Percentiles rank a stretch among this genome's conserved stretches.
phyloP scores from a whole-genome alignment of 2,888 invertebrate genomes.

The Caenorhabditis sp. region DNA sequence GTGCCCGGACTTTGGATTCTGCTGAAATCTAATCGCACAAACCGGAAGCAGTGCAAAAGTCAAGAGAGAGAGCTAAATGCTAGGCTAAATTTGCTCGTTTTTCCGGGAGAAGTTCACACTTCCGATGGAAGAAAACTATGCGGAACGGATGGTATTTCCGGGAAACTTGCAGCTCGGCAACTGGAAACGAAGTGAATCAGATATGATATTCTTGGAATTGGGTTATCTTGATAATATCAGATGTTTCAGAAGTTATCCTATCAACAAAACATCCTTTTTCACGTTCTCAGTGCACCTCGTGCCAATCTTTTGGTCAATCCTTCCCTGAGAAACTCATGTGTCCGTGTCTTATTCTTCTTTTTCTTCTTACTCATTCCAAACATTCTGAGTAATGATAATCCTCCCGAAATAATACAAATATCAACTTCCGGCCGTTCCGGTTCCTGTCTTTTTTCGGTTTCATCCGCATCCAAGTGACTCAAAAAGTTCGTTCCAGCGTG shows the following conservation, averaged over 20 bases:
- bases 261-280: not conserved
- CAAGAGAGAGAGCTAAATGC: no score
- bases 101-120: no score
- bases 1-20: no score
- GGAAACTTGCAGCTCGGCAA: no score
- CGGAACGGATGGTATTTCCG: no score
- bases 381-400: not conserved
- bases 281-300: not conserved
- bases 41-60: no score
- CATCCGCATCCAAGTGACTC: not conserved
- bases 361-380: slow-evolving; percentile 4
- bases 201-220: not conserved
- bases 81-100: no score
- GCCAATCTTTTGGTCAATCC: not conserved
- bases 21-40: no score
- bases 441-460: not conserved
- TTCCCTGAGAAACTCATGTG: not conserved
- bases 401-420: not conserved
- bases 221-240: not conserved
- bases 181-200: no score
- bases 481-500: slow-evolving; percentile 1
- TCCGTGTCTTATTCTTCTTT: not conserved
- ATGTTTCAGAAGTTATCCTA: not conserved
- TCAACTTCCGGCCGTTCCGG: not conserved
- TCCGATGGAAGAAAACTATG: no score